Conservation (phyloP, 1,140 invertebrate species). For the Drosophila bocki region DNA sequence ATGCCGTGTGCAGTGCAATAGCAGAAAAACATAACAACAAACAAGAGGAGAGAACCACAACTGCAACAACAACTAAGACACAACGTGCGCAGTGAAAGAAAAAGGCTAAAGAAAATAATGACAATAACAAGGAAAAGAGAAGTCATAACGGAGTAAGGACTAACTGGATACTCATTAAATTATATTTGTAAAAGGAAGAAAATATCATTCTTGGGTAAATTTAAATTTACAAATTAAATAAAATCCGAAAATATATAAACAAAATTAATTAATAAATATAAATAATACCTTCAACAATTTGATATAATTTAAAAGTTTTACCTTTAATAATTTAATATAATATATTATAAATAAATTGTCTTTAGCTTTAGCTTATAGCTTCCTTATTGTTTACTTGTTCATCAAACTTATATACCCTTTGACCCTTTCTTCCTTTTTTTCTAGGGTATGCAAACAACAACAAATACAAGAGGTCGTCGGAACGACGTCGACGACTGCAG, state of each 20-base stretch:
- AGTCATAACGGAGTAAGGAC: neutral
- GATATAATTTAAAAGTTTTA: neutral
- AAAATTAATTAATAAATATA: neutral
- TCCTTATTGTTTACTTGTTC: neutral
- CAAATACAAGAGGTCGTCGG: conserved; percentile 18
- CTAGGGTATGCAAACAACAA: conserved; percentile 42
- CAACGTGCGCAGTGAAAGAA: conserved; percentile 56
- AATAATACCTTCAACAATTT: neutral
- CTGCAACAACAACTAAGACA: conserved; percentile 21
- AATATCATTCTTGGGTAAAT: neutral
- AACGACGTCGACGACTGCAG: conserved; percentile 44
- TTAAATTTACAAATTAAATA: too few relatives aligned
- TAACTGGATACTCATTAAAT: neutral
- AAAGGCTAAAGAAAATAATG: conserved; percentile 41
- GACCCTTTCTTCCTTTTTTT: conserved; percentile 8
- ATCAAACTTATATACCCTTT: neutral
- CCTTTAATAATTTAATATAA: neutral
- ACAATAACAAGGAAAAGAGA: conserved; percentile 13
- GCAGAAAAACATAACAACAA: conserved; percentile 66
- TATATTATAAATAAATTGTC: neutral
- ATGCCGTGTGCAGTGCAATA: conserved; percentile 71
- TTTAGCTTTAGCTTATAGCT: neutral
- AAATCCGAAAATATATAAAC: too few relatives aligned
- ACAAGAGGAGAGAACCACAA: conserved; percentile 10
- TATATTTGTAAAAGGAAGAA: neutral